Evolutionary conservation across 64 coral and sea anemone species (phyloP).

Genomic region (Hydrozoanthus tunicans): DNA sequence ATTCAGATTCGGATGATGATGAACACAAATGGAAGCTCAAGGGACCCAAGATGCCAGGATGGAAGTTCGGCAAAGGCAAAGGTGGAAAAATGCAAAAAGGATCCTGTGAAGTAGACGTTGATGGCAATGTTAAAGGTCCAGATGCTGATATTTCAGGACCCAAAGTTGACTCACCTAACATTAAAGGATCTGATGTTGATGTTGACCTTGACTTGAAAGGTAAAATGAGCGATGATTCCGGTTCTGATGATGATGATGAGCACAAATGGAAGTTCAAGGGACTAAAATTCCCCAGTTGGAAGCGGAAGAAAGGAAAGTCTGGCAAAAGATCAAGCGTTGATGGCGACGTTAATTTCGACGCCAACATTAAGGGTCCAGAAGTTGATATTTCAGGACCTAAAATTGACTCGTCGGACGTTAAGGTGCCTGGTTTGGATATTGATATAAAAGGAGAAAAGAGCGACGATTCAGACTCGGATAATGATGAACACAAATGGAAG

Average conservation of each 20-base stretch:
- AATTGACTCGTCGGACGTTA: not conserved
- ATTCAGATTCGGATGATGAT: not conserved
- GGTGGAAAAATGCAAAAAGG: no score
- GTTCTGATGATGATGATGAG: not conserved
- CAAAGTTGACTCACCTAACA: not conserved
- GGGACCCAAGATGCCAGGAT: no score
- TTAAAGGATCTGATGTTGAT: not conserved
- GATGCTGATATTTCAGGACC: conserved; percentile 23
- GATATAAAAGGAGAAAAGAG: not conserved
- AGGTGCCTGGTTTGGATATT: not conserved
- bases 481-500: no score
- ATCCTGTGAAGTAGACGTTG: no score
- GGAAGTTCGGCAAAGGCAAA: no score
- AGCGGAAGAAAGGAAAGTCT: not conserved
- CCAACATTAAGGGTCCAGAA: not conserved
- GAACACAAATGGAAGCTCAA: conserved; percentile 17
- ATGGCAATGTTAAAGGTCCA: no score
- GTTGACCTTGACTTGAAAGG: no score
- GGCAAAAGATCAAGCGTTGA: not conserved
- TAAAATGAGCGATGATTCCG: not conserved
- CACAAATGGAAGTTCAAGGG: not conserved
- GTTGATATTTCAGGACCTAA: not conserved
- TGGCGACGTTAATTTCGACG: not conserved
- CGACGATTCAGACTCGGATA: not conserved
- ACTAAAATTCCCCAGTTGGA: conserved; percentile 7